phyloP scores from a whole-genome alignment of 2,888 invertebrate species.

The Sphinx pinastri region DNA sequence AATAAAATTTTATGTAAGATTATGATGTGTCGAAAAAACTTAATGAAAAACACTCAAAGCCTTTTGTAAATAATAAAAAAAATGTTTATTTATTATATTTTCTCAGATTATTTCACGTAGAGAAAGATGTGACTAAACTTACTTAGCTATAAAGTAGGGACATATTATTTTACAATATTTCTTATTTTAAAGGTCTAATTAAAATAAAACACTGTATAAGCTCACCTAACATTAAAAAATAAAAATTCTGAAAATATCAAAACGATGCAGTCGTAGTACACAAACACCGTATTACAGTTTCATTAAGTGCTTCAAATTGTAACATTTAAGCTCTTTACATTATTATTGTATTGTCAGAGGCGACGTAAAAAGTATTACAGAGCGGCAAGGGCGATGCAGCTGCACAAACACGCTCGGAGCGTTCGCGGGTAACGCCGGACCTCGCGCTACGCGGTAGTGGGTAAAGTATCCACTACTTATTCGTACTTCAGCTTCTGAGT shows the following conservation, averaged over 20 bases:
- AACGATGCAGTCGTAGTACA: slow-evolving; percentile 18
- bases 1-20: too few relatives aligned
- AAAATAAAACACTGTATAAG: too few relatives aligned
- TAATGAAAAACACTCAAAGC: too few relatives aligned
- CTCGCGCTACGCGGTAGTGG: background rate
- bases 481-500: background rate
- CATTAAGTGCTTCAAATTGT: slow-evolving; percentile 60
- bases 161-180: too few relatives aligned
- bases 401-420: slow-evolving; percentile 45
- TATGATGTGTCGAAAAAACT: too few relatives aligned
- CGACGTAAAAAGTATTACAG: slow-evolving; percentile 43
- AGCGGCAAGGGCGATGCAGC: slow-evolving; percentile 36
- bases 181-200: too few relatives aligned
- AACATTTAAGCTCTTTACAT: slow-evolving; percentile 73
- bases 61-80: too few relatives aligned
- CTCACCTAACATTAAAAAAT: background rate
- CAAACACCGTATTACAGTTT: slow-evolving; percentile 41
- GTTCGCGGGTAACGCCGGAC: slow-evolving; percentile 4
- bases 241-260: slow-evolving; percentile 26
- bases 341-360: slow-evolving; percentile 66
- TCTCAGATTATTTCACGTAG: too few relatives aligned
- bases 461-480: background rate
- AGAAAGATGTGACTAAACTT: too few relatives aligned
- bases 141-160: too few relatives aligned
- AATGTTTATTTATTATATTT: too few relatives aligned